These are phyloP conservation scores for Pachypeltis micranthus DNA, from an alignment of 1,140 invertebrate genomes.

Conservation along the genomic window DNA sequence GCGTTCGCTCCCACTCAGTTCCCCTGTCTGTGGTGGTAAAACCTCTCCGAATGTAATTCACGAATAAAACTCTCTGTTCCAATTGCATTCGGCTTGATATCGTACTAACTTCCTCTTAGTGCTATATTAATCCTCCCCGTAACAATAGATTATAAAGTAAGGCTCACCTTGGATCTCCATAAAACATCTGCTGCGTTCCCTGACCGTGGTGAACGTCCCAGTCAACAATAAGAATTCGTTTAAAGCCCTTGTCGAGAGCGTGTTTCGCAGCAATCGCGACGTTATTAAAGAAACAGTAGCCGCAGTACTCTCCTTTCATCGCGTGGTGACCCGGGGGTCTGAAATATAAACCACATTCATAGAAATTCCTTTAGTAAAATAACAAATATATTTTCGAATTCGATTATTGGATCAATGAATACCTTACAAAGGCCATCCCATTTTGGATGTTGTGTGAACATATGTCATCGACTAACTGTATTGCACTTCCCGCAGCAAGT, in stretches of 20 bases:
- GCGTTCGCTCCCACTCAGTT: too few relatives aligned
- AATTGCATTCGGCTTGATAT: too few relatives aligned
- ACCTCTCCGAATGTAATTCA: too few relatives aligned
- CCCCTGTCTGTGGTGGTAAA: too few relatives aligned
- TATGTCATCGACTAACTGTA: constrained; percentile 66
- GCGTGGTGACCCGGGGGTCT: constrained; percentile 97
- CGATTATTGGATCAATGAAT: constrained; percentile 19
- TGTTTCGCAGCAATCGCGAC: constrained; percentile 81
- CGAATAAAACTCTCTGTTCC: too few relatives aligned
- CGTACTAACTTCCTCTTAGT: too few relatives aligned
- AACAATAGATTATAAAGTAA: too few relatives aligned
- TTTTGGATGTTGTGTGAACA: constrained; percentile 58
- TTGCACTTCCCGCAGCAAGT: constrained; percentile 62
- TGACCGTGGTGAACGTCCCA: constrained; percentile 96
- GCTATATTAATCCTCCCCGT: too few relatives aligned
- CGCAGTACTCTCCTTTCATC: constrained; percentile 74
- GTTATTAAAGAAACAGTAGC: constrained; percentile 96
- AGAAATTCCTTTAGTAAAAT: constrained; percentile 6
- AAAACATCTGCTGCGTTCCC: constrained; percentile 90
- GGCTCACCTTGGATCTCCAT: constrained; percentile 82
- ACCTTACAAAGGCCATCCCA: constrained; percentile 68
- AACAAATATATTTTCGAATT: background rate
- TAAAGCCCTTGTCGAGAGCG: constrained; percentile 46
- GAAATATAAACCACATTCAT: constrained; percentile 37
- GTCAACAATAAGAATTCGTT: constrained; percentile 83